These are phyloP conservation scores for Lasioglossum marginatum DNA, from an alignment of 2,888 invertebrate genomes.

Conservation along the genomic window DNA sequence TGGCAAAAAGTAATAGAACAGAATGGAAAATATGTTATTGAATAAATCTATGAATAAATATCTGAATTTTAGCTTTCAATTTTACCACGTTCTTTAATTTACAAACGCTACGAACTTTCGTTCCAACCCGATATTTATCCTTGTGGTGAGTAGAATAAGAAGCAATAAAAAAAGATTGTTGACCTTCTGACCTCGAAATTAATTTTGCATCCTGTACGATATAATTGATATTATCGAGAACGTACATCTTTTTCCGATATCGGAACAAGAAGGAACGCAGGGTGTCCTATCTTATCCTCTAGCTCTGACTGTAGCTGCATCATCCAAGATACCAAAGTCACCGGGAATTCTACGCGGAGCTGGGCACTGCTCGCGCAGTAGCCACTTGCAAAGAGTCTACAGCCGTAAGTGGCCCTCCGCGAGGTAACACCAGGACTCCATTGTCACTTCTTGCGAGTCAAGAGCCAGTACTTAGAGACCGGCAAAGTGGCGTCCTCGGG, in stretches of 20 bases:
- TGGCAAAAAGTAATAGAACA: no score
- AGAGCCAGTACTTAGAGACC: background rate
- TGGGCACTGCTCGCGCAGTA: background rate
- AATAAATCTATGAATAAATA: no score
- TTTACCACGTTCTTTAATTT: no score
- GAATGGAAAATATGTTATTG: no score
- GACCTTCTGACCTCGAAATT: no score
- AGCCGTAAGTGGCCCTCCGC: background rate
- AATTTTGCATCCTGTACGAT: no score
- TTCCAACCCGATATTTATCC: no score
- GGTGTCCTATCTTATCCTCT: background rate
- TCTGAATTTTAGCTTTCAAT: no score
- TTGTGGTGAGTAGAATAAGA: no score
- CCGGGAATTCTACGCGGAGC: background rate
- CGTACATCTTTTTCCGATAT: background rate
- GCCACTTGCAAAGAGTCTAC: background rate
- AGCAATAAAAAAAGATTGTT: no score
- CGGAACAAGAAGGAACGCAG: background rate
- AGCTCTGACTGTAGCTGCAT: background rate
- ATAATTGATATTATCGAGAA: no score
- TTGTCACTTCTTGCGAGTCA: constrained; percentile 12
- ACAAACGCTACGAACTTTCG: no score
- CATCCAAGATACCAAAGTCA: background rate
- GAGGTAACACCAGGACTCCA: background rate
- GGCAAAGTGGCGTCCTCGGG: constrained; percentile 2